Evolutionary conservation across 2,797 vertebrate species (phyloP).

Genomic region (Urophycis tenuis): DNA sequence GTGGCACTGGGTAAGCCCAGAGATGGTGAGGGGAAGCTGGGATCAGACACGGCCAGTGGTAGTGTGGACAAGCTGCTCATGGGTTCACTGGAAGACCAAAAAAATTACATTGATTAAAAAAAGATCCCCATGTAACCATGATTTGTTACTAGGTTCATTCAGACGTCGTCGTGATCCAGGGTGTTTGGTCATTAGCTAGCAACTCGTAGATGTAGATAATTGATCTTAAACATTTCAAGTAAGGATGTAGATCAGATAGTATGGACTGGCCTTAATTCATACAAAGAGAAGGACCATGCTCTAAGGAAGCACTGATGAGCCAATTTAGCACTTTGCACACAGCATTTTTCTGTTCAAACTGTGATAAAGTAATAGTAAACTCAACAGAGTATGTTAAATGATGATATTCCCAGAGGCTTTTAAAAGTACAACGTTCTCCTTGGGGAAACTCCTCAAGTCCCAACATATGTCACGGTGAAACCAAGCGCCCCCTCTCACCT

Average conservation of each 20-base stretch:
- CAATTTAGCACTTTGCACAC: neutral
- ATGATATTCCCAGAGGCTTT: neutral
- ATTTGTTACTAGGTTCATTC: neutral
- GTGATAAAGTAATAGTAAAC: no score
- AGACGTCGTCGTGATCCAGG: no score
- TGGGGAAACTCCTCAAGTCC: neutral
- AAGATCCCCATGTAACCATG: neutral
- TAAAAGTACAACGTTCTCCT: neutral
- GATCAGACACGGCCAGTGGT: slow-evolving; percentile 73
- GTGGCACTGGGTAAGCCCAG: slow-evolving; percentile 74
- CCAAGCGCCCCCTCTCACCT: slow-evolving; percentile 60
- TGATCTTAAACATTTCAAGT: neutral
- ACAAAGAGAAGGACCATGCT: neutral
- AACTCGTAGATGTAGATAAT: neutral
- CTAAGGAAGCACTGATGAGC: neutral
- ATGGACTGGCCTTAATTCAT: neutral
- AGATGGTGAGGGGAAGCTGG: slow-evolving; percentile 80
- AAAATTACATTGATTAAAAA: neutral
- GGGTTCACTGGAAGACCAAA: slow-evolving; percentile 73
- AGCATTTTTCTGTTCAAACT: neutral
- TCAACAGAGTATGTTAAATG: neutral
- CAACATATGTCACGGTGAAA: neutral
- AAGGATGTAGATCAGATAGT: neutral
- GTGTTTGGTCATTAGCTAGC: no score
- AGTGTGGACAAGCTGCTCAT: slow-evolving; percentile 79